These are phyloP conservation scores for Autographa gamma DNA, from an alignment of 2,888 invertebrate genomes.

Conservation along the genomic window DNA sequence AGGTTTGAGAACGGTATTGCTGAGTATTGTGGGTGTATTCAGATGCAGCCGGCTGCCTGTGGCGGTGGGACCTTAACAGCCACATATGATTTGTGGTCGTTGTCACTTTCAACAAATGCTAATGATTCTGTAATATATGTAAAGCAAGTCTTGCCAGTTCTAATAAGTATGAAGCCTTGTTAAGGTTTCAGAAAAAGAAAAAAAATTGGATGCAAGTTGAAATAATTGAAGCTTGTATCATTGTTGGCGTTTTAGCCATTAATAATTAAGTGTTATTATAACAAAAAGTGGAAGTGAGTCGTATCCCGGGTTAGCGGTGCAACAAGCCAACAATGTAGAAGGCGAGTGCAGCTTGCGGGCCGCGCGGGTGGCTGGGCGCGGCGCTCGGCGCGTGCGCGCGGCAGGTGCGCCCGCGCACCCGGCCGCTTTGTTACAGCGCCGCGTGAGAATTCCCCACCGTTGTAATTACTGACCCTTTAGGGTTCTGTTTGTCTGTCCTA, in stretches of 20 bases:
- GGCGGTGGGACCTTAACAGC: neutral
- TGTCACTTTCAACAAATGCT: neutral
- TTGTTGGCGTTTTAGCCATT: constrained; percentile 1
- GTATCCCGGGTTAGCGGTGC: constrained; percentile 46
- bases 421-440: constrained; percentile 74
- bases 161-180: neutral
- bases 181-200: neutral
- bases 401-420: constrained; percentile 84
- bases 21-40: neutral
- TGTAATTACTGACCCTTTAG: constrained; percentile 76
- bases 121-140: neutral
- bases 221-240: constrained; percentile 6
- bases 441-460: constrained; percentile 76
- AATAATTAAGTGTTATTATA: constrained; percentile 19
- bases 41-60: too few relatives aligned
- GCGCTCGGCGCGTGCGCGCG: constrained; percentile 60
- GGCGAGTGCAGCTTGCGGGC: constrained; percentile 53
- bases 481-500: constrained; percentile 50
- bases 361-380: constrained; percentile 57
- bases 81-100: neutral
- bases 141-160: too few relatives aligned
- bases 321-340: constrained; percentile 43
- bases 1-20: neutral
- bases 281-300: constrained; percentile 31
- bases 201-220: neutral